These are phyloP conservation scores for Gorilla gorilla DNA, from an alignment of 2,113 vertebrate species.

Conservation along the genomic window DNA sequence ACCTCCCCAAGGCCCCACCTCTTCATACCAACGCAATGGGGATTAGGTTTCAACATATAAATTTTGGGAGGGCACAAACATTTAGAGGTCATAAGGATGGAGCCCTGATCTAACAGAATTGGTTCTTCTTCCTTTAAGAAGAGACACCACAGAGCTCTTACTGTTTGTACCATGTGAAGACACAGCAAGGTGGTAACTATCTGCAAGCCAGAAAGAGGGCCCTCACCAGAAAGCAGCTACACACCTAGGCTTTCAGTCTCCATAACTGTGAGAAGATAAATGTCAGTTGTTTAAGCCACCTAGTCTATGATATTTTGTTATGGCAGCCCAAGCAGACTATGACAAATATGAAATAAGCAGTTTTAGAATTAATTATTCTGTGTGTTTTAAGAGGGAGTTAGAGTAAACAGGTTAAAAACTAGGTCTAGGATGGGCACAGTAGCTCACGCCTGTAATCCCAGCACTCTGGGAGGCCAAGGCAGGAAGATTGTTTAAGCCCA, in stretches of 20 bases:
- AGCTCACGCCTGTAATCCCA: no score
- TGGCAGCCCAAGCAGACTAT: background rate
- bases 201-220: background rate
- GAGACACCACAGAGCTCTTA: background rate
- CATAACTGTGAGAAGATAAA: background rate
- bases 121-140: background rate
- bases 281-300: background rate
- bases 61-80: background rate
- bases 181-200: background rate
- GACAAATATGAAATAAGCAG: background rate
- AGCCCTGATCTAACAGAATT: background rate
- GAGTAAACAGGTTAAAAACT: background rate
- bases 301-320: background rate
- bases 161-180: background rate
- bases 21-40: background rate
- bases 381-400: background rate
- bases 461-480: no score
- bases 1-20: background rate
- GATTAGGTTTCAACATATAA: background rate
- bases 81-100: background rate
- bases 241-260: background rate
- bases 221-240: background rate
- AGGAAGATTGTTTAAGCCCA: no score
- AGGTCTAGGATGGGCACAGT: background rate
- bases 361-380: background rate